Percentiles rank a stretch among this genome's conserved stretches.
phyloP scores from a whole-genome alignment of 2,797 vertebrate species.

The Neosilurus mollespiculum region DNA sequence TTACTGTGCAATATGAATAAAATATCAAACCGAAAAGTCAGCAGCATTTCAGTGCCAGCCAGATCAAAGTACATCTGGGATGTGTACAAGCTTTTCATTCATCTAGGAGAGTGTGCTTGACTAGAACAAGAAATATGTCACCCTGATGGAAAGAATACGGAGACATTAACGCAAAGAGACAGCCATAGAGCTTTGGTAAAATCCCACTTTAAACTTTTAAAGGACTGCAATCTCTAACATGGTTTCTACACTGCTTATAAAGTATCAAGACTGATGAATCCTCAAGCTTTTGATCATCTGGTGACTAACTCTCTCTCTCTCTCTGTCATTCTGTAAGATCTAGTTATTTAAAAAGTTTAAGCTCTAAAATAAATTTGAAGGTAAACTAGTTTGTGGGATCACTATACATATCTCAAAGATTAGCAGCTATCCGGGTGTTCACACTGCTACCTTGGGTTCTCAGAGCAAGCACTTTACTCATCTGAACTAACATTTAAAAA shows the following conservation, averaged over 20 bases:
- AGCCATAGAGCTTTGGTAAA: not conserved
- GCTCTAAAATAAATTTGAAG: not conserved
- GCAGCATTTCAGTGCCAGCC: slow-evolving; percentile 35
- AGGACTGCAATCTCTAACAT: not conserved
- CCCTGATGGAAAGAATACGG: slow-evolving; percentile 1
- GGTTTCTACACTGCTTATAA: not conserved
- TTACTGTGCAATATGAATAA: slow-evolving; percentile 60
- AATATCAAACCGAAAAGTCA: slow-evolving; percentile 56
- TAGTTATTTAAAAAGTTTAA: not conserved
- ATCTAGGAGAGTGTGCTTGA: slow-evolving; percentile 26
- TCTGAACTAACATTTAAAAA: not conserved
- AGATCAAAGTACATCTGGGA: slow-evolving; percentile 35
- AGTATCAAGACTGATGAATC: not conserved
- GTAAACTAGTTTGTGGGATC: not conserved
- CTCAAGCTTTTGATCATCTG: slow-evolving; percentile 1
- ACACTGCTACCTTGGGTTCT: not conserved
- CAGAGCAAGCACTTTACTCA: not conserved
- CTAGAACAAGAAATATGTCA: slow-evolving; percentile 27
- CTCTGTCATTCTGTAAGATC: not conserved
- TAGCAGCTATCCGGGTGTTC: not conserved
- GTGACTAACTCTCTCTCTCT: not conserved
- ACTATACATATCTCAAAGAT: not conserved
- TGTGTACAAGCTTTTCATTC: slow-evolving; percentile 17
- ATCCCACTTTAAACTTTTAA: slow-evolving; percentile 15
- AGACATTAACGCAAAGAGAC: slow-evolving; percentile 17